Evolutionary conservation across 2,797 vertebrate genomes (phyloP), one percentile per base, ranked within the genome.

Genomic region (Anguilla pacifica): DNA sequence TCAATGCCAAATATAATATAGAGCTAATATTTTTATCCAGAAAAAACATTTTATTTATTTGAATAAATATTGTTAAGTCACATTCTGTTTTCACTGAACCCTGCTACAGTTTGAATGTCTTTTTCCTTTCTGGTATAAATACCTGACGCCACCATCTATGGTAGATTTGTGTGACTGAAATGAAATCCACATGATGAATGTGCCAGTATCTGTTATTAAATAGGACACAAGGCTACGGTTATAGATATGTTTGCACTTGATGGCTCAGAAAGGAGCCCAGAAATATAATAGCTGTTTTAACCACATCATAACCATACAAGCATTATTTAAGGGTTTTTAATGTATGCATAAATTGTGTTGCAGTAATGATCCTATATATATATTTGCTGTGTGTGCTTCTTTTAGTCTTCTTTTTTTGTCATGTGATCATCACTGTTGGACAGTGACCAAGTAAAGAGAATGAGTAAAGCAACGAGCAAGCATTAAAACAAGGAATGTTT

Each of bases 21-120:
- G 94, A 93, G 93, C 93, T 91, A 81, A 87, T 93, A 91, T 93
- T 88, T 82, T 89, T 84, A 90, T 92, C 84, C 88, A 93, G 86
- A 84, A 93, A 94, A 94, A 94, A 95, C 86, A 91, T 92, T 91
- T 92, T 90, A 89, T 86, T 86, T 88, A 67, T 64, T 86, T 85
- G 79, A 88, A 55, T 39, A 51, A 85, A 7, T 43, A n/a, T 31
- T 79, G 46, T 70, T 57, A 81, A 39, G 3, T 72, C 82, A 61
- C 85, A 28, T 72, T n/a, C 67, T 49, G 2, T 61, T 83, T 81
- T 59, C 25, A 22, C 61, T 31, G 7, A 67, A 67, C n/a, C 13
- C 31, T 67, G 28, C 10, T 51, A 46, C 22, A n/a, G 35, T 13
- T 39, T n/a, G 15, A 11, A n/a, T 28, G 83, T 87, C 51, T 31